Evolutionary conservation across 2,888 invertebrate species (phyloP).

Genomic region (Sialis lutaria): DNA sequence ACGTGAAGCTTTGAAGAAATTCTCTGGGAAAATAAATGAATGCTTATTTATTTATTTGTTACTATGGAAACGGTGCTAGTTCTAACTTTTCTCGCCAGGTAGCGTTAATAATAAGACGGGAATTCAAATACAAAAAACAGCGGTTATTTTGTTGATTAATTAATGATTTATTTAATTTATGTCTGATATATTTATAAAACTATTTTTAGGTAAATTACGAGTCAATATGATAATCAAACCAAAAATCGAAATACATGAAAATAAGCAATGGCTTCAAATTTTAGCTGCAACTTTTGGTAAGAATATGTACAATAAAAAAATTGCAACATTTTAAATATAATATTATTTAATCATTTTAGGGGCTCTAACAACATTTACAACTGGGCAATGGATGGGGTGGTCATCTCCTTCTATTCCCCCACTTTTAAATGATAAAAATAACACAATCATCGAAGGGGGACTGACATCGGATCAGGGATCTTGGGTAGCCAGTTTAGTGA

Average conservation of each 20-base stretch:
- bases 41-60: too few relatives aligned
- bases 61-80: too few relatives aligned
- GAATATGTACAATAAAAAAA: not conserved
- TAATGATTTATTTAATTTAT: too few relatives aligned
- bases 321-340: not conserved
- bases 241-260: not conserved
- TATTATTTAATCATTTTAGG: constrained; percentile 1
- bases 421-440: not conserved
- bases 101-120: too few relatives aligned
- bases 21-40: too few relatives aligned
- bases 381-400: constrained; percentile 6
- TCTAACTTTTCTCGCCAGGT: too few relatives aligned
- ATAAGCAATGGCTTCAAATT: constrained; percentile 1
- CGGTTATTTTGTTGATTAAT: too few relatives aligned
- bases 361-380: constrained; percentile 5
- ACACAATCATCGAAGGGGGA: not conserved
- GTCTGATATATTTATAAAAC: too few relatives aligned
- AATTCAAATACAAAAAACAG: too few relatives aligned
- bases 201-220: too few relatives aligned
- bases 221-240: too few relatives aligned
- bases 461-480: constrained; percentile 1
- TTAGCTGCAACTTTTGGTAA: constrained; percentile 2
- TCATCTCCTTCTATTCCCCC: constrained; percentile 2
- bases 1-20: too few relatives aligned
- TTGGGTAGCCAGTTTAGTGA: constrained; percentile 5